Percentiles rank a stretch among this genome's conserved stretches.
These are phyloP conservation scores for Aphodius granarius DNA, from an alignment of 2,888 invertebrate species.

Conservation along the genomic window DNA sequence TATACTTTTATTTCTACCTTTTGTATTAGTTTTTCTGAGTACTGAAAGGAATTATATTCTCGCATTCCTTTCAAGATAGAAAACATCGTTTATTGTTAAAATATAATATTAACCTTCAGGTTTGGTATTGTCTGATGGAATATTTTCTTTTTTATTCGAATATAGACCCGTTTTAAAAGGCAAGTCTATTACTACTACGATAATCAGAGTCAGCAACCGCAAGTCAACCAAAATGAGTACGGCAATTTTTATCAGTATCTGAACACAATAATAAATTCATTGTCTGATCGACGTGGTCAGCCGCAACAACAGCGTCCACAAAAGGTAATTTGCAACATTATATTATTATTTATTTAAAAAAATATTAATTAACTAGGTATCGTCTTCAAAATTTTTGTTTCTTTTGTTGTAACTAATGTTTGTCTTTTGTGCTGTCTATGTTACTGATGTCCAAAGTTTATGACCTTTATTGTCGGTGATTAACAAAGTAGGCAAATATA, in stretches of 20 bases:
- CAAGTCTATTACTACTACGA: constrained; percentile 20
- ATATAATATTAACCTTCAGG: neutral
- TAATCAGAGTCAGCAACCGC: neutral
- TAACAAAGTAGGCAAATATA: no score
- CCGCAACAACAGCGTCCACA: neutral
- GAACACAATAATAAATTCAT: constrained; percentile 19
- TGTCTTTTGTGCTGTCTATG: neutral
- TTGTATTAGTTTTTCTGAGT: neutral
- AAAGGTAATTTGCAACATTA: neutral
- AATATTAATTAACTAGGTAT: neutral
- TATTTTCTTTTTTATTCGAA: constrained; percentile 5
- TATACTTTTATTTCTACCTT: neutral
- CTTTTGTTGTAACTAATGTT: neutral
- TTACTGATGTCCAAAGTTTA: no score
- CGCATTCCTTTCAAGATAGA: no score
- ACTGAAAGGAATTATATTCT: neutral
- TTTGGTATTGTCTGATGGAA: constrained; percentile 7
- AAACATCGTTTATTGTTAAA: neutral
- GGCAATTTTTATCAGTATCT: constrained; percentile 20
- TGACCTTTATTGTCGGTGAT: no score
- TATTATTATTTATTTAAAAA: neutral
- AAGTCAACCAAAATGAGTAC: neutral
- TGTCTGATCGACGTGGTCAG: neutral
- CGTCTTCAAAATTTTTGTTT: neutral
- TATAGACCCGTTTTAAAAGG: constrained; percentile 16